Conservation (phyloP, 2,797 vertebrate species). For the Acanthopagrus latus region DNA sequence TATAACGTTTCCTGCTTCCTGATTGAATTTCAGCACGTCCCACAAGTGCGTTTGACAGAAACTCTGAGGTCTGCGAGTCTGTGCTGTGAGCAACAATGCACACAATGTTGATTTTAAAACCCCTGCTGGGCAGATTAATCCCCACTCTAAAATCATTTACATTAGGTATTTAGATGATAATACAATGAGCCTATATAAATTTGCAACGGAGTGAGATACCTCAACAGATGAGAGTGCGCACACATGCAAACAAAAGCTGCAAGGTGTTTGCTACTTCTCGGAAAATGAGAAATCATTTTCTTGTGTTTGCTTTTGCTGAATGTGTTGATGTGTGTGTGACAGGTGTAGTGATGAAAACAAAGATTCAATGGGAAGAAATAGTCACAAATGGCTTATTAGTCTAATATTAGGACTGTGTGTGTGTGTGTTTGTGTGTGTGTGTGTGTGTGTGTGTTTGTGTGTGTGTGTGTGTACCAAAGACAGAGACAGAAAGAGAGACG, state of each 20-base stretch:
- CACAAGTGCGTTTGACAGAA: not conserved
- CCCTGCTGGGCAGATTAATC: conserved; percentile 14
- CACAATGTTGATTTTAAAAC: not conserved
- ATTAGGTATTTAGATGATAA: conserved; percentile 10
- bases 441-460: not conserved
- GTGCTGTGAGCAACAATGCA: conserved; percentile 5
- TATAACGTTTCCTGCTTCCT: not conserved
- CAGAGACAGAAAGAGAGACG: no score
- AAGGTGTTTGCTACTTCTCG: not conserved
- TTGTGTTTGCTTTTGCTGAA: not conserved
- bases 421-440: not conserved
- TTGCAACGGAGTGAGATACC: not conserved
- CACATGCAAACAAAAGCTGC: not conserved
- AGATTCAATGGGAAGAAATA: conserved; percentile 23
- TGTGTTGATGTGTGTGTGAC: conserved; percentile 10
- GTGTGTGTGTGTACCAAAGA: no score
- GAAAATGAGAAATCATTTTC: not conserved
- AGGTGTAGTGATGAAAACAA: conserved; percentile 31
- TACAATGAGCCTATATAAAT: not conserved
- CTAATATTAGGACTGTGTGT: not conserved
- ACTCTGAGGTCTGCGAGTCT: not conserved
- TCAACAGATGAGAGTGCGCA: conserved; percentile 1
- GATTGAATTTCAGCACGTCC: not conserved
- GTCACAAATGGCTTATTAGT: conserved; percentile 16
- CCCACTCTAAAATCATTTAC: not conserved